Base-by-base conservation (phyloP, 2,888 invertebrate genomes). In the Leucophenga montana region DNA sequence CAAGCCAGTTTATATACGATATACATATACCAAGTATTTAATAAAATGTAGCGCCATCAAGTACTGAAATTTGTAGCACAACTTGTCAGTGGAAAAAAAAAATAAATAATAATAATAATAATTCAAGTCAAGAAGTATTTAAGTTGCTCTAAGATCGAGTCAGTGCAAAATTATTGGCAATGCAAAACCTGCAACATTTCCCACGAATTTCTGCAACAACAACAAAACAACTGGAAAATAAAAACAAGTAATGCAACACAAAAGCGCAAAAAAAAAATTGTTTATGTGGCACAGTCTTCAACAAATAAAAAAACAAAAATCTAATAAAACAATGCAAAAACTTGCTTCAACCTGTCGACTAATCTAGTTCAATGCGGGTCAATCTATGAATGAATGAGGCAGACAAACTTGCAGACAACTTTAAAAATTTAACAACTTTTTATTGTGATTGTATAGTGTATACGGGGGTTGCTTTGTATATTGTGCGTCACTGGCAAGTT, bases 131-230 rank as follows among this genome's bases (percentile, higher is more conserved):
- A 39, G 39, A 11, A 11, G 8, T 39, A 39, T 39, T 39, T 39
- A 39, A 39, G 39, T 8, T 39, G 39, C 39, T 1, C 39, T 39
- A 8, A 39, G 39, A 5, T 39, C 39, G 39, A 39, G 39, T 11
- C 39, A 39, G 39, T 39, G 39, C 39, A 39, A 8, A 39, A 39
- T 39, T 39, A 39, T 39, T 39, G 39, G 39, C 39, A 33, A 33
- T 33, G 33, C 8, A 8, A 77, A 76, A 77, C 80, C 74, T 73
- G 81, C 75, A 76, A 74, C 75, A 78, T 75, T 82, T 82, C 80
- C 82, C 78, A 80, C 82, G 79, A 75, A 67, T 74, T 57, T 71
- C 69, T 57, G 57, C 16, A 61, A 68, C 62, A 64, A 65, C n/a
- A 59, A 53, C 22, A 57, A 27, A 71, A n/a, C n/a, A n/a, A n/a